Evolutionary conservation across 2,888 invertebrate species (phyloP), one percentile per base, ranked within the genome.

Genomic region (Nineta flava): DNA sequence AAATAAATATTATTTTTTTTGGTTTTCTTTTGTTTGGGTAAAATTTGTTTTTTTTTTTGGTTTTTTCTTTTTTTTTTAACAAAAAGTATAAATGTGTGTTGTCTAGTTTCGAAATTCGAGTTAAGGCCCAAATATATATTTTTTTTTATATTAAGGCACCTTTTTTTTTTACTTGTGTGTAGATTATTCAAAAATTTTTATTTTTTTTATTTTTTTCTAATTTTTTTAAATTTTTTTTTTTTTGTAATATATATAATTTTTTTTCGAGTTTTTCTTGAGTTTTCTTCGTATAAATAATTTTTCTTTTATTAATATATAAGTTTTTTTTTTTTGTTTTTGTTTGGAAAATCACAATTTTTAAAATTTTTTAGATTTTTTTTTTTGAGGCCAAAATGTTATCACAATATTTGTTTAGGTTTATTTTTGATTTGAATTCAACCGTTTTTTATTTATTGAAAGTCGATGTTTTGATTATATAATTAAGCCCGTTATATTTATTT

Each of bases 121-220:
- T 47, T 47, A 47, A 47, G 47, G 47, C 47, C 47, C 34, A 47
- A 47, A 47, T 47, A 35, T 47, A 34, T 12, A 34, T 47, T 35
- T 45, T 45, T 47, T 35, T 45, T 45, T 34, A 47, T 47, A 47
- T 47, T 35, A 47, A 47, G 47, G 47, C 47, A 47, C 47, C 35
- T 47, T 47, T 47, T 46, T 12, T 46, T 47, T 16, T 35, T 19
- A 17, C n/a, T 32, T 32, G n/a, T 46, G 35, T 47, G 47, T 47
- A 47, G 16, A 47, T 47, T 16, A 17, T 47, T 47, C 47, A 47
- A 47, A 35, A 47, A 47, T 47, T 15, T 13, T 35, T 46, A 13
- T 12, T 32, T 46, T 46, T 34, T 34, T 35, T 35, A 47, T 34
- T 44, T 44, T 21, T 26, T 13, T 44, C 5, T 10, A 26, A n/a